These are phyloP conservation scores for Rhinopomastus cyanomelas DNA, from an alignment of 2,113 vertebrate genomes.

Conservation along the genomic window DNA sequence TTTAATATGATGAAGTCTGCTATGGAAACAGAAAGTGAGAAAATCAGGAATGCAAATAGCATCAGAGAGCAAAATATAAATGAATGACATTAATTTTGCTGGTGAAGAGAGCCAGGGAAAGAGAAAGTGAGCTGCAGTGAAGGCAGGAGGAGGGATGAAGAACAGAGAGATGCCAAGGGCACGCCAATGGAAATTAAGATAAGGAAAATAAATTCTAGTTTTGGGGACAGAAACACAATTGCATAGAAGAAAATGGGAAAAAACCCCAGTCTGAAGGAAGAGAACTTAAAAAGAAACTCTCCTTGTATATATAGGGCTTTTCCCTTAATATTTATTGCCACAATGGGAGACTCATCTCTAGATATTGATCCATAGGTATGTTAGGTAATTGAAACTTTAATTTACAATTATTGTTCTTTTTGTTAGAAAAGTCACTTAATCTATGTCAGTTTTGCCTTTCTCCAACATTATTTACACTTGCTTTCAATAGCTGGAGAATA, in stretches of 20 bases:
- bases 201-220: neutral
- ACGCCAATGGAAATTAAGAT: neutral
- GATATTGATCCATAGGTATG: constrained; percentile 29
- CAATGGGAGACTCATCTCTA: neutral
- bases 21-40: neutral
- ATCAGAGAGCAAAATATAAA: constrained; percentile 2
- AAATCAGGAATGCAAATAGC: constrained; percentile 2
- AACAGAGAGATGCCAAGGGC: neutral
- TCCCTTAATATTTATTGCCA: neutral
- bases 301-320: neutral
- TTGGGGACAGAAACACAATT: neutral
- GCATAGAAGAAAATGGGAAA: neutral
- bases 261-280: neutral
- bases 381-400: constrained; percentile 31
- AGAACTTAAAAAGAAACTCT: neutral
- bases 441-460: constrained; percentile 9
- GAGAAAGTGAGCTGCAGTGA: neutral
- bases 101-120: neutral
- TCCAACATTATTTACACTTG: constrained; percentile 3
- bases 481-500: constrained; percentile 1
- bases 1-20: neutral
- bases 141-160: neutral
- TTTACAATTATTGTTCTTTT: constrained; percentile 33
- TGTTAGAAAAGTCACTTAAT: constrained; percentile 39
- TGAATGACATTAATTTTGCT: neutral